phyloP scores from a whole-genome alignment of 2,888 invertebrate species.

The Tortricodes alternella region DNA sequence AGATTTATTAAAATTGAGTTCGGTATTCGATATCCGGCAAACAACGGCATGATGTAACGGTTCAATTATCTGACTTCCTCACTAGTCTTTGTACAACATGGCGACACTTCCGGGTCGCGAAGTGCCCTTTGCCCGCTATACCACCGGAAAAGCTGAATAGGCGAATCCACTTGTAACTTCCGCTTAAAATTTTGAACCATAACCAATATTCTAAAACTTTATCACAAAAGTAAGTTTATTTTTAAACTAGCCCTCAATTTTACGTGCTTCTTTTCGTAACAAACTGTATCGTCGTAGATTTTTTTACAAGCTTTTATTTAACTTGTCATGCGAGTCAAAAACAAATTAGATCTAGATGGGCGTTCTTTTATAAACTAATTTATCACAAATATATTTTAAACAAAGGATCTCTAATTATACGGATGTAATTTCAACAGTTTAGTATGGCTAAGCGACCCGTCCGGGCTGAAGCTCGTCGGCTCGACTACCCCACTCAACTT shows the following conservation, averaged over 20 bases:
- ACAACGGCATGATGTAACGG: slow-evolving; percentile 44
- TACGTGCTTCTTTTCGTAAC: not conserved
- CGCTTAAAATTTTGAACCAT: slow-evolving; percentile 30
- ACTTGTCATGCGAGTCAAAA: no score
- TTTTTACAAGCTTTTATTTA: no score
- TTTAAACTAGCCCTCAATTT: not conserved
- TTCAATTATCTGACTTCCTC: slow-evolving; percentile 45
- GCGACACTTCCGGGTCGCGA: slow-evolving; percentile 51
- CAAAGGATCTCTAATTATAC: not conserved
- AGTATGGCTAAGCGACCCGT: slow-evolving; percentile 4
- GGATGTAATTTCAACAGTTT: not conserved
- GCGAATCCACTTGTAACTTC: slow-evolving; percentile 53
- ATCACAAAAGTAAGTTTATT: slow-evolving; percentile 2
- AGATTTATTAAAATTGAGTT: slow-evolving; percentile 35
- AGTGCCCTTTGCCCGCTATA: slow-evolving; percentile 53
- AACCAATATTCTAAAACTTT: slow-evolving; percentile 2
- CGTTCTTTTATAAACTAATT: no score
- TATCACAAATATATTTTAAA: not conserved
- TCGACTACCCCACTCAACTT: slow-evolving; percentile 54
- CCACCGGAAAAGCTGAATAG: slow-evolving; percentile 54
- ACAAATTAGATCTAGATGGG: no score
- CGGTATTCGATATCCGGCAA: slow-evolving; percentile 42
- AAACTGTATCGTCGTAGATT: no score
- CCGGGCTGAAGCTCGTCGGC: slow-evolving; percentile 42
- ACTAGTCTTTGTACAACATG: slow-evolving; percentile 50